phyloP scores from a whole-genome alignment of 2,113 vertebrate species.

The Delphinus delphis region DNA sequence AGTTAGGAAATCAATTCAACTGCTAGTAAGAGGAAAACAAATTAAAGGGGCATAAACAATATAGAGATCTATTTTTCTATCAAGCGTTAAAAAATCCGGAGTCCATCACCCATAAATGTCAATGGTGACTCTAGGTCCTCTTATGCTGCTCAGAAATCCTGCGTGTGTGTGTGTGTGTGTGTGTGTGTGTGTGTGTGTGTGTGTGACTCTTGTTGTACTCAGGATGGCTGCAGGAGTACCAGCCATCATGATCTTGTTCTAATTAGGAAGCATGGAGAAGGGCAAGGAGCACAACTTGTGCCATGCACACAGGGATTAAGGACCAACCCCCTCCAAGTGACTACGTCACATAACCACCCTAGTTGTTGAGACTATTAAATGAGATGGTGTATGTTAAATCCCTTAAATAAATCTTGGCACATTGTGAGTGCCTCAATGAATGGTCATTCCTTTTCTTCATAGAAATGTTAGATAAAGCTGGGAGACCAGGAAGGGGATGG shows the following conservation, averaged over 20 bases:
- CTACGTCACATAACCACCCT: not conserved
- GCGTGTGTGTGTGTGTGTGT: not conserved
- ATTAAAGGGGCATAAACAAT: not conserved
- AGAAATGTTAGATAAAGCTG: not conserved
- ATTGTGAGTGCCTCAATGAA: not conserved
- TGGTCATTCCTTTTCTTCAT: not conserved
- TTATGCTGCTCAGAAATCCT: not conserved
- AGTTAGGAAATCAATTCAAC: not conserved
- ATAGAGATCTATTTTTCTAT: not conserved
- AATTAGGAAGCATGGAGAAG: not conserved
- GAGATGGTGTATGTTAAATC: not conserved
- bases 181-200: not conserved
- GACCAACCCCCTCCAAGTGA: not conserved
- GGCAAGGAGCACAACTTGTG: not conserved
- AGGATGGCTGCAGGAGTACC: not conserved
- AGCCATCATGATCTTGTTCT: not conserved
- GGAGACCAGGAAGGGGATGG: not conserved
- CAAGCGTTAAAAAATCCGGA: not conserved
- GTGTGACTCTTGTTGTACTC: not conserved
- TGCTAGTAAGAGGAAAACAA: not conserved
- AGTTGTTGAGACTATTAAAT: not conserved
- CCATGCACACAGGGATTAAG: not conserved
- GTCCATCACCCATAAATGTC: not conserved
- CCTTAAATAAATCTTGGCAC: not conserved
- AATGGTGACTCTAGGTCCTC: not conserved